A percentile compares a stretch with the other conserved stretches of the same genome.
phyloP scores from a whole-genome alignment of 2,797 vertebrate genomes.

The Nannoperca obscura region DNA sequence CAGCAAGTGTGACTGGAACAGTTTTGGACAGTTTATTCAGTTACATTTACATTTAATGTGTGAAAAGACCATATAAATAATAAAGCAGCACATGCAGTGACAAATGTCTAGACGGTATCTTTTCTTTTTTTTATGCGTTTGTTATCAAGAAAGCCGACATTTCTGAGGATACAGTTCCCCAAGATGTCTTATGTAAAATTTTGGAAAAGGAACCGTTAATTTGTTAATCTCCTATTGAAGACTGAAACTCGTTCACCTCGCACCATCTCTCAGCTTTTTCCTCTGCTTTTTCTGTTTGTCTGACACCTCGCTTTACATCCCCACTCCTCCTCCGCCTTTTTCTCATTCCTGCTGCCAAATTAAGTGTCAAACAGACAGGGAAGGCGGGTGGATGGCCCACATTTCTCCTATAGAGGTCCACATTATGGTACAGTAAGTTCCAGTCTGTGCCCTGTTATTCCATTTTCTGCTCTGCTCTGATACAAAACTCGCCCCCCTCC shows the following conservation, averaged over 20 bases:
- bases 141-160: neutral
- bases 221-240: constrained; percentile 23
- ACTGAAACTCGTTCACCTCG: constrained; percentile 34
- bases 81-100: neutral
- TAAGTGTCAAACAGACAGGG: constrained; percentile 77
- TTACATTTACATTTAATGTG: constrained; percentile 11
- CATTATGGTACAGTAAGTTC: constrained; percentile 72
- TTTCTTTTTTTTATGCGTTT: neutral
- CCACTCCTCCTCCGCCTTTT: constrained; percentile 38
- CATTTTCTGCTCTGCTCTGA: constrained; percentile 47
- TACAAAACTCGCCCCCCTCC: constrained; percentile 3
- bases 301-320: constrained; percentile 39
- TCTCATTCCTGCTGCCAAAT: constrained; percentile 80
- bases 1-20: no score
- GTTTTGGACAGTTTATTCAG: constrained; percentile 20
- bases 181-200: neutral
- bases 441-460: constrained; percentile 54
- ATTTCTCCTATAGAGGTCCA: constrained; percentile 70
- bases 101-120: constrained; percentile 13
- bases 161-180: neutral
- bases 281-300: constrained; percentile 61
- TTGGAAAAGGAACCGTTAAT: neutral
- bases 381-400: constrained; percentile 73
- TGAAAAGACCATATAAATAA: constrained; percentile 30
- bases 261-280: constrained; percentile 33